Evolutionary conservation across 1,140 invertebrate genomes (phyloP).

Genomic region (Chironomus tepperi): DNA sequence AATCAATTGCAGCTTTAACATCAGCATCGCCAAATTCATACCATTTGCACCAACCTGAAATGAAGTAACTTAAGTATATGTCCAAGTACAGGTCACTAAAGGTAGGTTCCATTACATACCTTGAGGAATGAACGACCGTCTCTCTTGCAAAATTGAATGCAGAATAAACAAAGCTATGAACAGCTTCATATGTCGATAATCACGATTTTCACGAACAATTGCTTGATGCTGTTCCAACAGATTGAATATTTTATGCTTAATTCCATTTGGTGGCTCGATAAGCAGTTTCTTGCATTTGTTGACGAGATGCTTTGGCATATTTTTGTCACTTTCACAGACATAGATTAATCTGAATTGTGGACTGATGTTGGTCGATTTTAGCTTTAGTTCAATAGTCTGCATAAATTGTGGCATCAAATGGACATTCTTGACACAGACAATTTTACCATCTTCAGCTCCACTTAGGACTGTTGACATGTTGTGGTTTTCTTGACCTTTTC

Average conservation of each 20-base stretch:
- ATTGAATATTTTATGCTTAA: conserved; percentile 49
- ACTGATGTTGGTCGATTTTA: conserved; percentile 48
- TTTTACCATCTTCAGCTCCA: conserved; percentile 33
- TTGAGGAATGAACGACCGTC: conserved; percentile 70
- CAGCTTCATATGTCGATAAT: conserved; percentile 37
- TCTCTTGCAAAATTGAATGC: conserved; percentile 80
- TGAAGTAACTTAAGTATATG: conserved; percentile 27
- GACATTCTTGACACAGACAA: conserved; percentile 67
- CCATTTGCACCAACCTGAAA: conserved; percentile 67
- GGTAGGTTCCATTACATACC: conserved; percentile 32
- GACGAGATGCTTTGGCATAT: conserved; percentile 33
- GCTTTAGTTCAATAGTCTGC: conserved; percentile 60
- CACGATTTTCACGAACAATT: conserved; percentile 26
- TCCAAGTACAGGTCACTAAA: no score
- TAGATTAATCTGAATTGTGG: conserved; percentile 64
- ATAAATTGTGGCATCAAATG: conserved; percentile 77
- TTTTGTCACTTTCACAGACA: conserved; percentile 45
- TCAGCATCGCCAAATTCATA: conserved; percentile 88
- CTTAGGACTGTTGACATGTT: conserved; percentile 30
- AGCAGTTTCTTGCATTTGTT: conserved; percentile 60
- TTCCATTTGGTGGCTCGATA: conserved; percentile 67
- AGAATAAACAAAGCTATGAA: conserved; percentile 37
- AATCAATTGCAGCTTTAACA: conserved; percentile 63
- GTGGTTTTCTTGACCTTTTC: conserved; percentile 32
- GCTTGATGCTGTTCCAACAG: conserved; percentile 40